Percentiles rank a stretch among this genome's conserved stretches.
These are phyloP conservation scores for Tiliqua scincoides DNA, from an alignment of 2,113 vertebrate species.

Conservation along the genomic window DNA sequence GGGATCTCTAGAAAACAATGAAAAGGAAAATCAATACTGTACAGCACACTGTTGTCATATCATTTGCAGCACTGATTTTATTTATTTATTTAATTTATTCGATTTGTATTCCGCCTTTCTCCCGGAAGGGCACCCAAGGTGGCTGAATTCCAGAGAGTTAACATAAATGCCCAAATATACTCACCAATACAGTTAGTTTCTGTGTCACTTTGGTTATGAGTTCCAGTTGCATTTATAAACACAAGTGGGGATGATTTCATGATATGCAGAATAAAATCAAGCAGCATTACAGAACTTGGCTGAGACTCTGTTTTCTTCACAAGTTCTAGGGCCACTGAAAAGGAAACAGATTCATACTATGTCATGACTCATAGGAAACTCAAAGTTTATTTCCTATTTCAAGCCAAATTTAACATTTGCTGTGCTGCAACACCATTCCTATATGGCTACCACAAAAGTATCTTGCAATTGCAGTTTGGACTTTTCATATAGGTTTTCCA, in stretches of 20 bases:
- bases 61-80: neutral
- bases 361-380: neutral
- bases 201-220: constrained; percentile 76
- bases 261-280: constrained; percentile 96
- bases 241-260: constrained; percentile 96
- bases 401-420: neutral
- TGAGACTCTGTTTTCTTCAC: constrained; percentile 91
- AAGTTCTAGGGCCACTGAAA: constrained; percentile 90
- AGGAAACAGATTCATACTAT: constrained; percentile 6
- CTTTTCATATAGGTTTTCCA: neutral
- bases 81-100: too few species aligned
- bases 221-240: constrained; percentile 88
- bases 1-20: fast-evolving
- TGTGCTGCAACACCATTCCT: neutral
- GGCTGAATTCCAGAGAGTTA: neutral
- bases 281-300: constrained; percentile 94
- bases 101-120: too few species aligned
- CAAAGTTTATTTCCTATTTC: neutral
- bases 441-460: neutral
- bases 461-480: neutral
- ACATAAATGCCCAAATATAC: constrained; percentile 32
- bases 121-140: too few species aligned
- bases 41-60: neutral
- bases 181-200: constrained; percentile 84
- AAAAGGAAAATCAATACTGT: neutral